Evolutionary conservation across 2,888 invertebrate genomes (phyloP), one percentile per base, ranked within the genome.

Genomic region (Asteroscopus sphinx): DNA sequence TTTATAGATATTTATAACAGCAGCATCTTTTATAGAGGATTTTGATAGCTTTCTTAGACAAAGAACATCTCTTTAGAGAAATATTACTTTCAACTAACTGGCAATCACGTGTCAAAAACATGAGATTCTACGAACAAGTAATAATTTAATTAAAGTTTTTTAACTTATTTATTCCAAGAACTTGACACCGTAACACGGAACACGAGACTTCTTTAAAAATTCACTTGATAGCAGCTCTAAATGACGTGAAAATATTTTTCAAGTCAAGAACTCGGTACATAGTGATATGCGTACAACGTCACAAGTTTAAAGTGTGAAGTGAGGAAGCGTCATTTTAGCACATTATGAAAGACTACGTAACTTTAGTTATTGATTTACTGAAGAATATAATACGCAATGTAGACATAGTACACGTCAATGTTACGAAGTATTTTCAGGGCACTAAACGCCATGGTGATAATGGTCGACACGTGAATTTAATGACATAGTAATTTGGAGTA

Each of bases 281-380:
- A 75, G 77, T 61, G 74, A 77, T 66, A 72, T 37, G 40, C 59
- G 33, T 0, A 7, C 32, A 12, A 54, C 72, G 77, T 70, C 72
- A 77, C 33, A 41, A 25, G 7, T 11, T 17, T 56, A 21, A 42
- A 33, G 28, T 41, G 53, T 37, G 13, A 54, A 42, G 28, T 12
- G 16, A 40, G 2, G 37, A 39, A 63, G 36, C 56, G 60, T 55
- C 44, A 63, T 21, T 59, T 74, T 64, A 54, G 9, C 65, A 62
- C 32, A 2, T 42, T 32, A 55, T 63, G 61, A 73, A 56, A 55
- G 35, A 61, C 49, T 36, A 35, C n/a, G 41, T 41, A 15, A 47
- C 17, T 26, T 25, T 6, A 4, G n/a, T 3, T 55, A 45, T 41
- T 33, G 32, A 59, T 12, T 40, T 13, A 15, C 13, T 2, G 12